Percentiles rank a stretch among this genome's conserved stretches.
Conservation (phyloP, 1,140 invertebrate genomes). For the Dermatophagoides farinae region DNA sequence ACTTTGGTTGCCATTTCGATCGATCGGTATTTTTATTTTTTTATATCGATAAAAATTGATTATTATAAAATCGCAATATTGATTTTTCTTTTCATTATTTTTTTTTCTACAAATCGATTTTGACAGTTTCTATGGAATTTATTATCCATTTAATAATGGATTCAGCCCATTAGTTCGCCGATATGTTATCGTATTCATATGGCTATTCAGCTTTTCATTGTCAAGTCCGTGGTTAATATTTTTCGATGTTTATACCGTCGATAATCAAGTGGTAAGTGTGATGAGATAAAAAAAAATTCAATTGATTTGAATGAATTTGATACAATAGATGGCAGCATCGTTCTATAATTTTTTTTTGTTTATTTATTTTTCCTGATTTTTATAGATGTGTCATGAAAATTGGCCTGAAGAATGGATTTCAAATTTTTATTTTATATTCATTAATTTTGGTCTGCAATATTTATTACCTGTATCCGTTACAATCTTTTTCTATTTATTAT, state of each 20-base stretch:
- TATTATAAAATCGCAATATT: background rate
- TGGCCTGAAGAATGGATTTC: constrained; percentile 61
- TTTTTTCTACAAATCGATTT: constrained; percentile 3
- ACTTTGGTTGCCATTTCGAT: constrained; percentile 76
- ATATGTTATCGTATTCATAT: constrained; percentile 70
- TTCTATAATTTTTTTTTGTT: too few species aligned
- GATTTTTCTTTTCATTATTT: background rate
- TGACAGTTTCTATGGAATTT: constrained; percentile 73
- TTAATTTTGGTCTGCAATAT: constrained; percentile 72
- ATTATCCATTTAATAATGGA: constrained; percentile 74
- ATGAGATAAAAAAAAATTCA: too few species aligned
- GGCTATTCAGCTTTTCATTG: constrained; percentile 60
- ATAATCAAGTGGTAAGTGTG: background rate
- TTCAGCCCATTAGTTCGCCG: constrained; percentile 64
- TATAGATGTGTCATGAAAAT: constrained; percentile 45
- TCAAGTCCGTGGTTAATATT: constrained; percentile 73
- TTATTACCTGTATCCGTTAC: constrained; percentile 76
- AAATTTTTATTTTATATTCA: constrained; percentile 63
- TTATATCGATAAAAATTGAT: background rate
- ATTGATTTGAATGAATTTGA: too few species aligned
- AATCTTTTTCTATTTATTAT: constrained; percentile 70
- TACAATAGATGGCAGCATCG: background rate
- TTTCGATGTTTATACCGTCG: constrained; percentile 51
- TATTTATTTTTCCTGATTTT: too few species aligned
- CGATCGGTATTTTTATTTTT: constrained; percentile 57